Conservation (phyloP, 2,113 vertebrate genomes). For the Apodemus sylvaticus region DNA sequence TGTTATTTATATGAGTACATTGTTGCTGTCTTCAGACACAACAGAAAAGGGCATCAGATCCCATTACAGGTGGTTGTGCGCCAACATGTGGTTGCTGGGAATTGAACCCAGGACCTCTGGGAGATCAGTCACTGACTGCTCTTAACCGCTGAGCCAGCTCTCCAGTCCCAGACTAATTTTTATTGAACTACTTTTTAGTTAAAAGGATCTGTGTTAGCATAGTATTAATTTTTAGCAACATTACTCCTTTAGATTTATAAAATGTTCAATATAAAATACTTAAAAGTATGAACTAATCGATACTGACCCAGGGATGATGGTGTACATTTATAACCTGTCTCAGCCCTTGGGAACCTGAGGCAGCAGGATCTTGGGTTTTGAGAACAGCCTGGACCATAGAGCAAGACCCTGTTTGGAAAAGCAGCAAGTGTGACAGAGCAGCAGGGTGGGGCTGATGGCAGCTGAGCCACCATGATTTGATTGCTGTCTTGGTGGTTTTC, state of each 20-base stretch:
- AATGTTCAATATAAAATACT: background rate
- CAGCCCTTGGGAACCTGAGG: background rate
- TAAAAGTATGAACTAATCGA: background rate
- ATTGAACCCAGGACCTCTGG: no score
- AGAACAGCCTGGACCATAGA: background rate
- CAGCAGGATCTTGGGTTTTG: no score
- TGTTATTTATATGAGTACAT: no score
- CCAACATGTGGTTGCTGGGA: no score
- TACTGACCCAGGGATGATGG: background rate
- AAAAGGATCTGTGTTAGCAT: background rate
- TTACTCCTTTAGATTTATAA: background rate
- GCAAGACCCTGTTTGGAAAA: background rate
- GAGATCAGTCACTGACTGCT: no score
- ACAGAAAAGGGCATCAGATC: no score
- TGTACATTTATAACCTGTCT: background rate
- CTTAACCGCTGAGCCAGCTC: no score
- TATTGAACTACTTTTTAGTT: slow-evolving; percentile 31
- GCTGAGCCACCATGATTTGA: background rate
- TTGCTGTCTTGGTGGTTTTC: background rate
- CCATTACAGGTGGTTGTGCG: no score
- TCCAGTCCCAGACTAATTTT: background rate
- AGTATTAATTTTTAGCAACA: background rate
- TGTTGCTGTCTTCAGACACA: no score
- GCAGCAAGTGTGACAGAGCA: background rate
- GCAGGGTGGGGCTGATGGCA: background rate